phyloP scores from a whole-genome alignment of 1,140 invertebrate genomes.

The Cecropterus lyciades region DNA sequence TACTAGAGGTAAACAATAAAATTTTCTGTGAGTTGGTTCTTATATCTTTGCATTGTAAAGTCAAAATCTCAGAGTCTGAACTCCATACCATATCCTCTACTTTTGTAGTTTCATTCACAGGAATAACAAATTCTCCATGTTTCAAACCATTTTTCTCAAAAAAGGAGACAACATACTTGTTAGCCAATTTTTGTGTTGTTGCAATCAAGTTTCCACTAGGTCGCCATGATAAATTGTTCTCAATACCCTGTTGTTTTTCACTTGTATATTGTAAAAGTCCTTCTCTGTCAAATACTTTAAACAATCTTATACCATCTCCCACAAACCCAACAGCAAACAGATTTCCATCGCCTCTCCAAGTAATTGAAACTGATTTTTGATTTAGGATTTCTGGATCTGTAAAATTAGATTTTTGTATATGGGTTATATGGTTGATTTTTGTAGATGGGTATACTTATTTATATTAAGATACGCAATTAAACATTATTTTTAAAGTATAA shows the following conservation, averaged over 20 bases:
- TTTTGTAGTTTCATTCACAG: constrained; percentile 84
- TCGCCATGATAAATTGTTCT: constrained; percentile 90
- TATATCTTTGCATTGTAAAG: constrained; percentile 85
- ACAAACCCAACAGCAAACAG: constrained; percentile 91
- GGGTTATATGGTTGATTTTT: too few relatives aligned
- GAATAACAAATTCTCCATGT: constrained; percentile 92
- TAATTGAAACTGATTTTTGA: constrained; percentile 84
- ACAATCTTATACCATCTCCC: constrained; percentile 79
- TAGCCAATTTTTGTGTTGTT: constrained; percentile 86
- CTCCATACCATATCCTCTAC: constrained; percentile 91
- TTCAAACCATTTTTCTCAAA: constrained; percentile 97
- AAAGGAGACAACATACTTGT: constrained; percentile 91
- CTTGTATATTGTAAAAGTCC: constrained; percentile 89
- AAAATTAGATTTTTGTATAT: neutral
- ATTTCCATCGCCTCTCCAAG: constrained; percentile 94
- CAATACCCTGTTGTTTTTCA: constrained; percentile 89
- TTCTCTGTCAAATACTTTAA: constrained; percentile 91
- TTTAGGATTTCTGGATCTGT: constrained; percentile 77
- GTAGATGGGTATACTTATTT: too few relatives aligned
- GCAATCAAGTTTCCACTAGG: constrained; percentile 93
- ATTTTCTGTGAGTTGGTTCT: constrained; percentile 73
- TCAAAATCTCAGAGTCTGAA: constrained; percentile 90
- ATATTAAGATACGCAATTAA: too few relatives aligned
- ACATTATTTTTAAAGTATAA: too few relatives aligned
- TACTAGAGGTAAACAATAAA: constrained; percentile 92